Percentiles rank a stretch among this genome's conserved stretches.
Evolutionary conservation across 2,888 invertebrate species (phyloP).

Genomic region (Ormia ochracea): DNA sequence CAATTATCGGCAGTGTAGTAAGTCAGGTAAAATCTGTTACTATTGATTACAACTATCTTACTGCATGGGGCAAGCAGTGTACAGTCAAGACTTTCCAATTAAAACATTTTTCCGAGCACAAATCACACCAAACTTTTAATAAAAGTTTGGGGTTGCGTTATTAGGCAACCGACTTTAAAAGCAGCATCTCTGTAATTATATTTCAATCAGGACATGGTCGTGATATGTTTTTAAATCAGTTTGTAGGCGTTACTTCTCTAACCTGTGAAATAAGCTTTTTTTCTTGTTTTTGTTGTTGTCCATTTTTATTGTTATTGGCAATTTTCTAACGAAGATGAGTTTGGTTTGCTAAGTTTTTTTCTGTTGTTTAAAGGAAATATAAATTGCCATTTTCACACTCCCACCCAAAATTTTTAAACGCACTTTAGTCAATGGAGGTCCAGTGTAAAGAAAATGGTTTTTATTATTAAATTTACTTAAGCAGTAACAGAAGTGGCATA

Average conservation of each 20-base stretch:
- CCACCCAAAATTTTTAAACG: not conserved
- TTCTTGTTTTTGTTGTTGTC: not conserved
- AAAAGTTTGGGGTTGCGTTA: too few relatives aligned
- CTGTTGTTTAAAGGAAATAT: conserved; percentile 36
- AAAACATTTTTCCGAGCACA: too few relatives aligned
- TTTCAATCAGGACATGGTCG: too few relatives aligned
- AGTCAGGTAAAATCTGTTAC: too few relatives aligned
- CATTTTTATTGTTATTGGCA: conserved; percentile 41
- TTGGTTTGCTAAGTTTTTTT: conserved; percentile 39
- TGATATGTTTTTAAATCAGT: too few relatives aligned
- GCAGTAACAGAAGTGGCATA: conserved; percentile 17
- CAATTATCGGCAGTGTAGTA: too few relatives aligned
- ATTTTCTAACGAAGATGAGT: conserved; percentile 42
- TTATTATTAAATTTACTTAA: not conserved
- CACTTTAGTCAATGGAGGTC: not conserved
- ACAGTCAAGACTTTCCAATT: too few relatives aligned
- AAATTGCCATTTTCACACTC: conserved; percentile 11
- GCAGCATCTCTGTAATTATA: too few relatives aligned
- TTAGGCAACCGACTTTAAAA: too few relatives aligned
- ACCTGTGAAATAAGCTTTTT: not conserved
- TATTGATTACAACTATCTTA: too few relatives aligned
- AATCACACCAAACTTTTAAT: too few relatives aligned
- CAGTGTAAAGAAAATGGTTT: not conserved
- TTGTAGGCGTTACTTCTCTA: not conserved
- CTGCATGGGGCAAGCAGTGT: too few relatives aligned